These are phyloP conservation scores for Tetraneura akinire DNA, from an alignment of 1,140 invertebrate genomes.

Conservation along the genomic window DNA sequence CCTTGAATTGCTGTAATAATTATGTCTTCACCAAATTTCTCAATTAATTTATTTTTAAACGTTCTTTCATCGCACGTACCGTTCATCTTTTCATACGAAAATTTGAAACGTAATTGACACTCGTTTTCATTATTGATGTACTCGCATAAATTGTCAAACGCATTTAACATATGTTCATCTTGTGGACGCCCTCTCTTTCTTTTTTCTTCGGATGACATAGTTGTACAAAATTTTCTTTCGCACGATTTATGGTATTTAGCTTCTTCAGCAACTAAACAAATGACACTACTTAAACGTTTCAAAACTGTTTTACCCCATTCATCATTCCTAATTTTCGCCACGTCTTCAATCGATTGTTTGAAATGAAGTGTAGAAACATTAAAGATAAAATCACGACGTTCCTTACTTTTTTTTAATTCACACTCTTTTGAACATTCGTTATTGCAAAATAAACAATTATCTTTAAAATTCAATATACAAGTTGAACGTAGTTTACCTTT, in stretches of 20 bases:
- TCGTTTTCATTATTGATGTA: neutral
- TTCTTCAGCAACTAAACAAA: constrained; percentile 6
- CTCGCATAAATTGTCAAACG: neutral
- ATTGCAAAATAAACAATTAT: constrained; percentile 3
- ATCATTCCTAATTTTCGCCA: neutral
- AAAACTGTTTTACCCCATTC: neutral
- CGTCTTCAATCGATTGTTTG: neutral
- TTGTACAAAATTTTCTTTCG: neutral
- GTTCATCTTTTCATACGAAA: neutral
- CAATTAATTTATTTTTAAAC: constrained; percentile 9
- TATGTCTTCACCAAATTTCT: neutral
- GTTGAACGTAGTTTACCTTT: too few species aligned
- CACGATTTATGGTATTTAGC: neutral
- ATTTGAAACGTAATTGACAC: neutral
- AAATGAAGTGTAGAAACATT: too few species aligned
- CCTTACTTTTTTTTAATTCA: too few species aligned
- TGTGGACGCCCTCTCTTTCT: neutral
- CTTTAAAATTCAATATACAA: neutral
- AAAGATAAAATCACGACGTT: neutral
- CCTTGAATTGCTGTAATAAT: neutral
- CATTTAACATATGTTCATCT: neutral
- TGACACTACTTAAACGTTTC: neutral
- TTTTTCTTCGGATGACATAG: neutral
- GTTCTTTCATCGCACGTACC: neutral
- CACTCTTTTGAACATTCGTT: constrained; percentile 1